Percentiles rank a stretch among this genome's conserved stretches.
Evolutionary conservation across 2,113 vertebrate genomes (phyloP).

Genomic region (Xenopus borealis): DNA sequence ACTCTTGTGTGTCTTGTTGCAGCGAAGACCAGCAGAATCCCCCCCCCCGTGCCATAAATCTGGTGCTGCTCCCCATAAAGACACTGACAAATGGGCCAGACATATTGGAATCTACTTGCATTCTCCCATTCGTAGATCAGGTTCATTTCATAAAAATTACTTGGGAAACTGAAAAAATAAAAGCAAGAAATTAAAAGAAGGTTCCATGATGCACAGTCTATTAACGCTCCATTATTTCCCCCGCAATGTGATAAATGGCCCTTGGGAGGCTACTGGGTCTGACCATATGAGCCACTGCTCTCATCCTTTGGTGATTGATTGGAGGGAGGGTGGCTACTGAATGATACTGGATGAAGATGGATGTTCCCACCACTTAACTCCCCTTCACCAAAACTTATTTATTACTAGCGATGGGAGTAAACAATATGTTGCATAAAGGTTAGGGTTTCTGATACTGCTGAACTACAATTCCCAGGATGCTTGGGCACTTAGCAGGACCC

Average conservation of each 20-base stretch:
- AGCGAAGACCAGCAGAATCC: not conserved
- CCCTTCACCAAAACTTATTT: conserved; percentile 34
- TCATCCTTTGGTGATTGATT: conserved; percentile 42
- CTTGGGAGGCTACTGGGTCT: conserved; percentile 36
- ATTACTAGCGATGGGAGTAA: conserved; percentile 19
- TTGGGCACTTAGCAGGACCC: no score
- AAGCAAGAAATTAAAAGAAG: conserved; percentile 44
- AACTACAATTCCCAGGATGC: not conserved
- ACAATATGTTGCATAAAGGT: not conserved
- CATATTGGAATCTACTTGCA: conserved; percentile 28
- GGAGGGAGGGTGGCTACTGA: conserved; percentile 39
- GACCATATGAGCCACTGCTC: conserved; percentile 30
- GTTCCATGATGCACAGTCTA: conserved; percentile 45
- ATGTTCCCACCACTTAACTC: conserved; percentile 39
- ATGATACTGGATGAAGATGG: conserved; percentile 37
- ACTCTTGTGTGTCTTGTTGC: no score
- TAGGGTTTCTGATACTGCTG: not conserved
- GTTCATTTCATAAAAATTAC: conserved; percentile 46
- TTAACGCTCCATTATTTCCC: conserved; percentile 46
- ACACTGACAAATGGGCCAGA: conserved; percentile 38
- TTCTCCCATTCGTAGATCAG: conserved; percentile 35
- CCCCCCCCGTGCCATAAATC: conserved; percentile 6
- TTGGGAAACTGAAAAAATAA: conserved; percentile 41
- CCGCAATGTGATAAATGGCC: conserved; percentile 40
- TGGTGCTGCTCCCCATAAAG: conserved; percentile 21